Conservation (phyloP, 1,140 invertebrate genomes). For the Andrena cerasifolii region DNA sequence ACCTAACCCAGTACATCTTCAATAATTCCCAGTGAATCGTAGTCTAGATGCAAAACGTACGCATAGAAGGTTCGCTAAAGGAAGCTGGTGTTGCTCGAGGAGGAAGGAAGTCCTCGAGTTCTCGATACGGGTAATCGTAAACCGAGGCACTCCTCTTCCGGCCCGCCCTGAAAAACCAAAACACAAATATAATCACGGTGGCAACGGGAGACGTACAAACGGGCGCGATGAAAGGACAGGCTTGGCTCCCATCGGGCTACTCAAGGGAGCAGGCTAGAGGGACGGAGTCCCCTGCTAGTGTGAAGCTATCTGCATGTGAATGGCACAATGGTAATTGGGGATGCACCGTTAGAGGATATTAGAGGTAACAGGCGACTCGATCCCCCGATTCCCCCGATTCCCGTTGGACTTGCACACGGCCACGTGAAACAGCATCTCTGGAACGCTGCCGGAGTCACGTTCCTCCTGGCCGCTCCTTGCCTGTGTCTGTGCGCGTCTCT, state of each 20-base stretch:
- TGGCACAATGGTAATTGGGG: conserved; percentile 78
- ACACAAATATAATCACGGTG: conserved; percentile 79
- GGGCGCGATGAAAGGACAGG: conserved; percentile 34
- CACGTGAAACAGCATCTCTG: conserved; percentile 56
- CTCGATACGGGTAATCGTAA: conserved; percentile 74
- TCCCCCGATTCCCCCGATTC: conserved; percentile 34
- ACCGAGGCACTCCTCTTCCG: conserved; percentile 67
- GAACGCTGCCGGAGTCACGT: conserved; percentile 67
- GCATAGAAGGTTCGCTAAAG: no score
- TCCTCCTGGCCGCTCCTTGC: conserved; percentile 43
- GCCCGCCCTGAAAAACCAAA: conserved; percentile 80
- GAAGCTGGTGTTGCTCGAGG: no score
- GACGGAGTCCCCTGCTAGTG: conserved; percentile 59
- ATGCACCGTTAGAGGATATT: conserved; percentile 77
- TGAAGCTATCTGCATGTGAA: conserved; percentile 80
- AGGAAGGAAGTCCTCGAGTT: conserved; percentile 42
- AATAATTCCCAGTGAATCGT: no score
- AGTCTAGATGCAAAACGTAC: no score
- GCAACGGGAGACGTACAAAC: conserved; percentile 29
- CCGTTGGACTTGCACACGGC: conserved; percentile 45
- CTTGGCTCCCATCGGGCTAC: conserved; percentile 68
- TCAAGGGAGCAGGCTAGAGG: conserved; percentile 55
- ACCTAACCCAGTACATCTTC: no score
- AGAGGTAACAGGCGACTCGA: conserved; percentile 41
- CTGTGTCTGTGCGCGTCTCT: conserved; percentile 25